Base-by-base conservation (phyloP, 2,797 vertebrate genomes). In the Triplophysa yarkandensis region DNA sequence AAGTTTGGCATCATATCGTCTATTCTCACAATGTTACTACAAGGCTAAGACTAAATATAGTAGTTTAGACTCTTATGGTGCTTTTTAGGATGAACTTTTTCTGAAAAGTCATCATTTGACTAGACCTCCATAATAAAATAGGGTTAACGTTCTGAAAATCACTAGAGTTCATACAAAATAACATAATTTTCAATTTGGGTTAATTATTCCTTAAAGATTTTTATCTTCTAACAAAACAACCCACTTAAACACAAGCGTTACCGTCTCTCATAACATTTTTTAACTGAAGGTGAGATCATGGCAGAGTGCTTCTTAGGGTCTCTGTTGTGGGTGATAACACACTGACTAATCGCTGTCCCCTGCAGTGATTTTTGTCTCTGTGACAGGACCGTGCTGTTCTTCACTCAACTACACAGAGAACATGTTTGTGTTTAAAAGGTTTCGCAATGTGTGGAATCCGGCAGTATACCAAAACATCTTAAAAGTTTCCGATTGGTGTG, bases 321-420 rank as follows among this genome's bases (percentile, higher is more conserved):
- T 74, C 74, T 78, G 28, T 81, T 84, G 68, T 81, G 77, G 25
- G 58, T 83, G 61, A 79, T 67, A 60, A 74, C 69, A 82, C 80
- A 82, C 80, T 77, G 65, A 72, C 80, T 80, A 81, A 77, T 77
- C 76, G 68, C 41, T 64, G 75, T 84, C 83, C 71, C 72, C 71
- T 50, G 68, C 72, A 82, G 77, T 83, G 68, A 63, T 82, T 84
- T 32, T 43, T 39, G 76, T 82, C 80, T 85, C 86, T 85, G 80
- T 79, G 66, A 78, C 78, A 65, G 76, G 71, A 75, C 32, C 74
- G 57, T 72, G 78, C 60, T 60, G 74, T 78, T 82, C 78, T 84
- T 79, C 55, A 66, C 79, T 83, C 62, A 79, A 81, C 86, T 73
- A 58, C 34, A 82, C 79, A 71, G 73, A 89, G 83, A 71, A 82